Evolutionary conservation across 2,113 vertebrate genomes (phyloP).

Genomic region (Hypanus sabinus): DNA sequence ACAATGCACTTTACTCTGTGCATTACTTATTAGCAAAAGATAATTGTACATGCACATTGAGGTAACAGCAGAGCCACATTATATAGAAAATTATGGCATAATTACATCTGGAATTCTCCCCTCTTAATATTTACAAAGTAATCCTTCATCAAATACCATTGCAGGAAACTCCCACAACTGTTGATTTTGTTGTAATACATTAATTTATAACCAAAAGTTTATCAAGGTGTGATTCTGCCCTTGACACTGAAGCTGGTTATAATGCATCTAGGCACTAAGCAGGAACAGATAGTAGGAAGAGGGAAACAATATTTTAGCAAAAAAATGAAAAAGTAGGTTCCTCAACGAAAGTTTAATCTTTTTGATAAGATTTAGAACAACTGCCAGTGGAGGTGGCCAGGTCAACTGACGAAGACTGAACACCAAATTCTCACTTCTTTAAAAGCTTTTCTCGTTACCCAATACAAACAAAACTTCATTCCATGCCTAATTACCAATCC

Average conservation of each 20-base stretch:
- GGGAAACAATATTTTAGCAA: background rate
- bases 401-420: background rate
- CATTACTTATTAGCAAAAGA: background rate
- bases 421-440: background rate
- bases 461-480: no score
- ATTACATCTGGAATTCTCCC: background rate
- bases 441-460: no score
- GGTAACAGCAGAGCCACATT: background rate
- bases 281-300: background rate
- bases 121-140: background rate
- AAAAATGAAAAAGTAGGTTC: constrained; percentile 1
- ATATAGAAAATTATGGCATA: background rate
- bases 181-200: background rate
- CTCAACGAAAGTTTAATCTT: background rate
- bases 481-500: no score
- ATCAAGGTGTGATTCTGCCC: background rate
- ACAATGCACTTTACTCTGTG: background rate
- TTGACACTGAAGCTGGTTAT: background rate
- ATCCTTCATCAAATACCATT: background rate
- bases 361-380: background rate
- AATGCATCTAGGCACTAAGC: no score
- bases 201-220: background rate
- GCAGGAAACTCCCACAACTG: background rate
- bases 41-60: background rate
- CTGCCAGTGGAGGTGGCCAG: background rate